Base-by-base conservation (phyloP, 2,113 vertebrate genomes). In the Apteryx mantelli region DNA sequence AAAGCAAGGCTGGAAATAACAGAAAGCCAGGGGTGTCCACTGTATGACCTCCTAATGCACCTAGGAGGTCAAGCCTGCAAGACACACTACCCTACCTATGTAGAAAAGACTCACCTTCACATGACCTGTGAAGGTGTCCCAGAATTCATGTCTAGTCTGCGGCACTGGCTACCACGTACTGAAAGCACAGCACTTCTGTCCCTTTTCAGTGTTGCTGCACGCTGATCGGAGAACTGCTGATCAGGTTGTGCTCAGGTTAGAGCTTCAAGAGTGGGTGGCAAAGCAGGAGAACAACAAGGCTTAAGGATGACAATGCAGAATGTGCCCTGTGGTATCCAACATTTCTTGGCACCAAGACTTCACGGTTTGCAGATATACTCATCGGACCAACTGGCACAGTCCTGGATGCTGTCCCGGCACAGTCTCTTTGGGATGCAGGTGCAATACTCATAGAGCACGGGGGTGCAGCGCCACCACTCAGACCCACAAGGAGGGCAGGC, bases 361-460 rank as follows among this genome's bases (percentile, higher is more conserved):
- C 95, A 97, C 0, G 76, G 93, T 3, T 58, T 89, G 91, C 98
- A 99, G 87, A 52, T 1, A 11, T 97, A 97, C 87, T 99, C 98
- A 5, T 99, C 98, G 0, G 98, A 98, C 98, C 98, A 99, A 94
- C 97, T 95, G 2, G 70, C 78, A 80, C 98, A 99, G 93, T 98
- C 97, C 89, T 98, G 98, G 61, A 93, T 5, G 0, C 66, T 89
- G 0, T 99, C 98, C 69, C 2, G 71, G 86, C 98, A 99, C 86
- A 98, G 94, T 15, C 15, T 81, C 65, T 95, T 96, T 5, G 98
- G 98, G 70, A 99, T 50, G 36, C 98, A 99, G 93, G 82, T 81
- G 34, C 98, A 99, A 86, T 97, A 99, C 55, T 86, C 30, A 11
- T 96, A 97, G 78, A 98, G 60, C 74, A 96, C 96, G 0, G 98